phyloP scores from a whole-genome alignment of 2,113 vertebrate species.

The Procavia capensis region DNA sequence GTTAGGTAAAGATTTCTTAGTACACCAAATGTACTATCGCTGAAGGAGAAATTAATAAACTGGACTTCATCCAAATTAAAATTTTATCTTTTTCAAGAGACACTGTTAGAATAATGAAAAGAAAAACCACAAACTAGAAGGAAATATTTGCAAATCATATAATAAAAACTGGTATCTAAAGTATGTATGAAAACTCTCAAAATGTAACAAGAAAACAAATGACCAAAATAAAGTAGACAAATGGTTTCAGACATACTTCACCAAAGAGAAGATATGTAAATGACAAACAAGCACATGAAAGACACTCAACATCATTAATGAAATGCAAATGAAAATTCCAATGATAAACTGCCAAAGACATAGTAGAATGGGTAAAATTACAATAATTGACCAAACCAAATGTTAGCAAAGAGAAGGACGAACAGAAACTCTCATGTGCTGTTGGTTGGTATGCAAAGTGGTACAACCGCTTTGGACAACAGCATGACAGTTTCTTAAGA shows the following conservation, averaged over 20 bases:
- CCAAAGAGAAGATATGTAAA: background rate
- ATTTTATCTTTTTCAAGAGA: background rate
- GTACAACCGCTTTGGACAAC: background rate
- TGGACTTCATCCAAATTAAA: background rate
- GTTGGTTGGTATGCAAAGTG: background rate
- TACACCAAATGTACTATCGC: background rate
- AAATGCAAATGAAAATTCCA: conserved; percentile 35
- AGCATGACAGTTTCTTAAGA: background rate
- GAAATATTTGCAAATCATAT: background rate
- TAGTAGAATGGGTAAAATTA: background rate
- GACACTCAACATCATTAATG: background rate
- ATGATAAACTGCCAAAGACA: background rate
- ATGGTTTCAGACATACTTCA: background rate
- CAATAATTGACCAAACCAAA: background rate
- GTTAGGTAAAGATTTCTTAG: background rate
- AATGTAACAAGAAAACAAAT: conserved; percentile 23
- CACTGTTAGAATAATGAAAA: background rate
- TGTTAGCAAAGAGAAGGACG: background rate
- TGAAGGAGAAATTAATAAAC: background rate
- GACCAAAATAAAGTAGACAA: background rate
- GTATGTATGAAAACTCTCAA: background rate
- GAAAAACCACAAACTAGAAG: background rate
- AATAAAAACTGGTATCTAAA: background rate
- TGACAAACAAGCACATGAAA: background rate
- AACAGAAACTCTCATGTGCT: background rate